phyloP scores from a whole-genome alignment of 2,797 vertebrate species.

The Arremon brunneinucha region DNA sequence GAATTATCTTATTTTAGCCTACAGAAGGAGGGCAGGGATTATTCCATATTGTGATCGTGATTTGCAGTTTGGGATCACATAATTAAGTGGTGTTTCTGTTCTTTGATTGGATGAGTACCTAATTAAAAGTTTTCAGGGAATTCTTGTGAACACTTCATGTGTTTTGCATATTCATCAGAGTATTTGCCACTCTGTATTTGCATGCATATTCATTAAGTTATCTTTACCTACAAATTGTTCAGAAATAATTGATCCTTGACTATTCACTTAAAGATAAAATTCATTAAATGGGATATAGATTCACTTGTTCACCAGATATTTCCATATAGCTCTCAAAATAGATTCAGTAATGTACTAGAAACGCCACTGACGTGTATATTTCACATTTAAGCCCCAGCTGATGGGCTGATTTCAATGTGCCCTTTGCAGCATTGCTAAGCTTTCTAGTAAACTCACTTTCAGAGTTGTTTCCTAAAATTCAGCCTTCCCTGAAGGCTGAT shows the following conservation, averaged over 20 bases:
- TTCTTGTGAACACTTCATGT: background rate
- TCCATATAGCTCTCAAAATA: background rate
- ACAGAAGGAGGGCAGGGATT: background rate
- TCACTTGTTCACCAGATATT: background rate
- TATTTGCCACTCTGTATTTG: background rate
- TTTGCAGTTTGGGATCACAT: background rate
- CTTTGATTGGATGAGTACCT: background rate
- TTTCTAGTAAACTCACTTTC: background rate
- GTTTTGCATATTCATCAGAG: background rate
- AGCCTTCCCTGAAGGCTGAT: background rate
- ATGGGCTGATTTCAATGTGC: background rate
- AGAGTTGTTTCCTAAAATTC: background rate
- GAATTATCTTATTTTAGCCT: background rate
- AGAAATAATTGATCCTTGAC: background rate
- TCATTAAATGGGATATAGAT: background rate
- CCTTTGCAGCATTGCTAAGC: background rate
- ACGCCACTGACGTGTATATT: rapidly evolving
- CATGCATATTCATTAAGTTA: background rate
- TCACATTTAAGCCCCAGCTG: background rate
- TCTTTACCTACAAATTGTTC: background rate
- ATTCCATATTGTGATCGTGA: background rate
- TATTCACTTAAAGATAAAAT: background rate
- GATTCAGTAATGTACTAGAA: background rate
- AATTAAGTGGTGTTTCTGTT: background rate
- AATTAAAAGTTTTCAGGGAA: constrained; percentile 25